These are phyloP conservation scores for Electrophaes corylata DNA, from an alignment of 2,888 invertebrate genomes.

Conservation along the genomic window DNA sequence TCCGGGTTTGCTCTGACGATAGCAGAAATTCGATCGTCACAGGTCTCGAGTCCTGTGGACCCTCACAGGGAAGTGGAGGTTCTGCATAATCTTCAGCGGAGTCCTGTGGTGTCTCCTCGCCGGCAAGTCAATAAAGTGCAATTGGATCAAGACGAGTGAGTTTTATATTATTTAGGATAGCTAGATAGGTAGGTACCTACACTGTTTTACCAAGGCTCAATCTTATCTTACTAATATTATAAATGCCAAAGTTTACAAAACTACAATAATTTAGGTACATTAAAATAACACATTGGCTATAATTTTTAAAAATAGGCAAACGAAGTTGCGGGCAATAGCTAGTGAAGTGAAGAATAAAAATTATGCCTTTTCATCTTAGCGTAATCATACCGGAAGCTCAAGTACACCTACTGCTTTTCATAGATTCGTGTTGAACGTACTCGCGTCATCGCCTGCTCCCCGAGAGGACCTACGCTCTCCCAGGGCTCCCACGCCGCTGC, in stretches of 20 bases:
- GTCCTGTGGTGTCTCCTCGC: conserved; percentile 84
- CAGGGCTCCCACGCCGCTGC: conserved; percentile 62
- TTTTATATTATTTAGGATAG: conserved; percentile 28
- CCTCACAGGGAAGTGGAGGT: conserved; percentile 87
- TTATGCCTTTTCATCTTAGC: not conserved
- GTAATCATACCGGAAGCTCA: not conserved
- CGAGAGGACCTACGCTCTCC: conserved; percentile 61
- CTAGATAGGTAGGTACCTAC: conserved; percentile 26
- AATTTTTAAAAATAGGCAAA: no score
- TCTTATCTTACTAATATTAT: no score
- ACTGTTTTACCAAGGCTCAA: not conserved
- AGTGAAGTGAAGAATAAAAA: no score
- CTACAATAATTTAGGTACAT: no score
- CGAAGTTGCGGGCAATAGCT: no score
- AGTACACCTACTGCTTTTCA: not conserved
- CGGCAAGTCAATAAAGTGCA: conserved; percentile 69
- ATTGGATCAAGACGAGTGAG: conserved; percentile 76
- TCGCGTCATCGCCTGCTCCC: conserved; percentile 64
- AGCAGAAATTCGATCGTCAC: conserved; percentile 66
- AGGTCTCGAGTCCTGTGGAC: conserved; percentile 78
- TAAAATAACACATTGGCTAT: no score
- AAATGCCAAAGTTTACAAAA: no score
- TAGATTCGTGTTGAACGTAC: conserved; percentile 71
- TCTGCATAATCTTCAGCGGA: conserved; percentile 87
- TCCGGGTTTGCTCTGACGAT: conserved; percentile 69